These are phyloP conservation scores for Rhadina sibilatrix DNA, from an alignment of 2,113 vertebrate species.

Conservation along the genomic window DNA sequence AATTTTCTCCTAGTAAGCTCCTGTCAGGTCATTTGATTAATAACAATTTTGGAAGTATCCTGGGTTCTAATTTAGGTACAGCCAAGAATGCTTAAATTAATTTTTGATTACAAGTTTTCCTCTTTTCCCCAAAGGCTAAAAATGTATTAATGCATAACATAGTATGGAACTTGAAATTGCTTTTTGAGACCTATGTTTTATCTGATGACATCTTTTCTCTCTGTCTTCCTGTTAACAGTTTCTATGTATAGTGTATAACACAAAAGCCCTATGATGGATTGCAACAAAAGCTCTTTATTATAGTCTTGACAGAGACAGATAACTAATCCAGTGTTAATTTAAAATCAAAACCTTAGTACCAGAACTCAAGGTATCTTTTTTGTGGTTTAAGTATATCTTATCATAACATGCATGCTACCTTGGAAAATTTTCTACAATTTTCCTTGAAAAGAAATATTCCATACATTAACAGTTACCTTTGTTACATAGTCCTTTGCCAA, in stretches of 20 bases:
- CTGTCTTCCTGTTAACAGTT: constrained; percentile 19
- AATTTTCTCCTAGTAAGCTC: constrained; percentile 20
- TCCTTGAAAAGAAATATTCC: neutral
- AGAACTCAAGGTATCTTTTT: neutral
- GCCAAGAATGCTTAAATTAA: constrained; percentile 35
- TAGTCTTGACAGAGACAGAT: constrained; percentile 44
- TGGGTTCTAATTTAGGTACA: constrained; percentile 40
- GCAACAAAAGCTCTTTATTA: constrained; percentile 64
- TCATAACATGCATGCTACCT: neutral
- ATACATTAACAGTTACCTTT: neutral
- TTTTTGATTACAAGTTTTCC: constrained; percentile 48
- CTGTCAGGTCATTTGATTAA: constrained; percentile 30
- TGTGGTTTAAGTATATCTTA: neutral
- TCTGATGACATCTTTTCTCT: constrained; percentile 43
- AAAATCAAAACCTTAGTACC: constrained; percentile 27
- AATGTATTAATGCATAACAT: constrained; percentile 11
- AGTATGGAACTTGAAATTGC: constrained; percentile 24
- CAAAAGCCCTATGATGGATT: constrained; percentile 52
- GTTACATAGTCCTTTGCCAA: neutral
- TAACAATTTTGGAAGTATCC: constrained; percentile 13
- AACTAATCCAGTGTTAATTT: constrained; percentile 40
- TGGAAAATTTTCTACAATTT: neutral
- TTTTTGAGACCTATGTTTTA: constrained; percentile 38
- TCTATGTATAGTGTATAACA: neutral
- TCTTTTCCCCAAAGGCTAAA: neutral